phyloP scores from a whole-genome alignment of 2,113 vertebrate species.

The Fregetta grallaria region DNA sequence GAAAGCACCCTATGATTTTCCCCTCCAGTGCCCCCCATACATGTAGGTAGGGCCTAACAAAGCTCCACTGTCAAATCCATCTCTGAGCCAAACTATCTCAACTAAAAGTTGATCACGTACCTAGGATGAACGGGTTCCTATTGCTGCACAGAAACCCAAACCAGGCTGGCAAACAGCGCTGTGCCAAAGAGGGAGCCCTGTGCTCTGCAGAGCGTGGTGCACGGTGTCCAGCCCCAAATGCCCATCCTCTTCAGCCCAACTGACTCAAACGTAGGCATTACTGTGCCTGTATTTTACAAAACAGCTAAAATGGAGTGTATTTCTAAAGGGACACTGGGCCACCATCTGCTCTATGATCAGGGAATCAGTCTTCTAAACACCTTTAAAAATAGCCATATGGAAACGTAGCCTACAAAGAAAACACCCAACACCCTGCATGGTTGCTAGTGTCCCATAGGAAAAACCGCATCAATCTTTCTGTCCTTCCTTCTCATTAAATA shows the following conservation, averaged over 20 bases:
- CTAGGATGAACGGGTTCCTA: accelerated
- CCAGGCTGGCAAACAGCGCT: accelerated
- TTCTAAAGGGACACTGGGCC: neutral
- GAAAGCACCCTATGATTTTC: neutral
- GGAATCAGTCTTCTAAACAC: neutral
- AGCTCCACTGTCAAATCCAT: neutral
- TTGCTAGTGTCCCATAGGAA: neutral
- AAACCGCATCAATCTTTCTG: neutral
- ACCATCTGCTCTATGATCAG: neutral
- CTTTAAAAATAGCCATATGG: neutral
- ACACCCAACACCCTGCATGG: neutral
- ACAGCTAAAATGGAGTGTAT: neutral
- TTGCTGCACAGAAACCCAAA: neutral
- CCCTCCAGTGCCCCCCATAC: neutral
- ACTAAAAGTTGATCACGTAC: neutral
- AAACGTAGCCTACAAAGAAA: neutral
- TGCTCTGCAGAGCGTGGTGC: accelerated
- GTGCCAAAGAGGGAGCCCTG: neutral
- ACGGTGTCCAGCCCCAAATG: neutral
- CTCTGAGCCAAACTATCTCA: neutral
- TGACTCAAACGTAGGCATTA: neutral
- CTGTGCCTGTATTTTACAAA: neutral
- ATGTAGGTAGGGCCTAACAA: neutral
- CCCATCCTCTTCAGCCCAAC: neutral
- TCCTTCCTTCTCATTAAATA: neutral